These are phyloP conservation scores for Andrena bicolor DNA, from an alignment of 2,888 invertebrate species.

Conservation along the genomic window DNA sequence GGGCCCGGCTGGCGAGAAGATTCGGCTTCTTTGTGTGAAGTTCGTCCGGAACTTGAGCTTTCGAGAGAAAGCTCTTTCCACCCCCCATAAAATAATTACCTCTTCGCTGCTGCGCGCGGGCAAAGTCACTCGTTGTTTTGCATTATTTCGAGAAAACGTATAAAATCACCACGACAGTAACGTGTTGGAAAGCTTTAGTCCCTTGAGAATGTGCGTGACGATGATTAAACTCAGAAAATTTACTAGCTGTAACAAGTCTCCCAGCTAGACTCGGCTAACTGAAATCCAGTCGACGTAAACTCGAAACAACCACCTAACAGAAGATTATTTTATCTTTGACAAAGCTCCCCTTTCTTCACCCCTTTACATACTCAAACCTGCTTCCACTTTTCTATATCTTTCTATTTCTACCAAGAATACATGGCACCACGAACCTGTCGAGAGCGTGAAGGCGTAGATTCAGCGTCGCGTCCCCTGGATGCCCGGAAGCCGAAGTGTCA, in stretches of 20 bases:
- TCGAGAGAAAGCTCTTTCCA: slow-evolving; percentile 32
- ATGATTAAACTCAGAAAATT: neutral
- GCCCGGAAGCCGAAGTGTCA: slow-evolving; percentile 68
- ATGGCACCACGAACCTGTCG: slow-evolving; percentile 73
- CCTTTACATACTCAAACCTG: neutral
- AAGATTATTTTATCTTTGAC: slow-evolving; percentile 48
- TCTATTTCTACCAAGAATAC: slow-evolving; percentile 22
- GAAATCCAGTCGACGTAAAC: neutral
- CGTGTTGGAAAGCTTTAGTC: neutral
- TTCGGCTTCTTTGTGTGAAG: slow-evolving; percentile 30
- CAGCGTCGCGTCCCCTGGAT: slow-evolving; percentile 67
- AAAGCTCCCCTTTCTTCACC: slow-evolving; percentile 12
- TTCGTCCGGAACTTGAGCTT: slow-evolving; percentile 22
- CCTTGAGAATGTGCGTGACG: neutral
- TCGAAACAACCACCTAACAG: slow-evolving; percentile 14
- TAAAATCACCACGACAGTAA: slow-evolving; percentile 7
- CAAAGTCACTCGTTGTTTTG: slow-evolving; percentile 9
- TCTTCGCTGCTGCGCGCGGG: neutral
- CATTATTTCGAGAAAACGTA: slow-evolving; percentile 22
- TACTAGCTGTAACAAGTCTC: too few species aligned
- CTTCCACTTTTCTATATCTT: slow-evolving; percentile 24
- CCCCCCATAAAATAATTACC: slow-evolving; percentile 49
- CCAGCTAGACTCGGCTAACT: too few species aligned
- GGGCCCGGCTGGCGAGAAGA: slow-evolving; percentile 16
- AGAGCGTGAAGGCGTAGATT: slow-evolving; percentile 75